Percentiles rank a stretch among this genome's conserved stretches.
These are phyloP conservation scores for Gorilla gorilla DNA, from an alignment of 2,113 vertebrate genomes.

Conservation along the genomic window DNA sequence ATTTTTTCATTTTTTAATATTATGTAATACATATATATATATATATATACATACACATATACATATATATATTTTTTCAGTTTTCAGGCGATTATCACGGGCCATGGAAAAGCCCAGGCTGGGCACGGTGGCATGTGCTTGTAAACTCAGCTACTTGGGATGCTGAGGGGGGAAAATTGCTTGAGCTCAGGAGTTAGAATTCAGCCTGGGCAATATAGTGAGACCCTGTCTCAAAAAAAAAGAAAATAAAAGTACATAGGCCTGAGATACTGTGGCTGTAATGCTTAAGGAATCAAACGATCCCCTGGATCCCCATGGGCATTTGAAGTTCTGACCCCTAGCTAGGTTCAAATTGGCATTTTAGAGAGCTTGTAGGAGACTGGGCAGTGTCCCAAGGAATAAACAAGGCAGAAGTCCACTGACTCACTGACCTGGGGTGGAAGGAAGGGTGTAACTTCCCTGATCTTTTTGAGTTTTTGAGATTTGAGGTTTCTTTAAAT, in stretches of 20 bases:
- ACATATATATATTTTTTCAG: neutral
- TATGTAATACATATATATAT: neutral
- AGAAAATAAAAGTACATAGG: neutral
- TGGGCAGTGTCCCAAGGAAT: neutral
- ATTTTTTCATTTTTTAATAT: neutral
- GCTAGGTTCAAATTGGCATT: neutral
- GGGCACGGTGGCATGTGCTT: neutral
- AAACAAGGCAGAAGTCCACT: neutral
- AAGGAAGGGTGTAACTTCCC: neutral
- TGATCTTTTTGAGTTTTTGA: neutral
- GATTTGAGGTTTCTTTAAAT: neutral
- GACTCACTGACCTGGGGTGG: too few species aligned
- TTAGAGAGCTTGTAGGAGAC: neutral
- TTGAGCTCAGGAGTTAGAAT: neutral
- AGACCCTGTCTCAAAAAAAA: neutral
- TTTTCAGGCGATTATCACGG: neutral
- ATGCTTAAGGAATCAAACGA: neutral
- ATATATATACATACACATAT: neutral
- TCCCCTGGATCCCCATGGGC: neutral
- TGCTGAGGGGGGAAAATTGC: neutral
- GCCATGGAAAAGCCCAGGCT: neutral
- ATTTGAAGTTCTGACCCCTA: neutral
- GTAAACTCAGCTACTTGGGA: neutral
- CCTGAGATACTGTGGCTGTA: neutral
- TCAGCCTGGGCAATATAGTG: neutral